Base-by-base conservation (phyloP, 2,888 invertebrate genomes). In the Andrena trimmerana region DNA sequence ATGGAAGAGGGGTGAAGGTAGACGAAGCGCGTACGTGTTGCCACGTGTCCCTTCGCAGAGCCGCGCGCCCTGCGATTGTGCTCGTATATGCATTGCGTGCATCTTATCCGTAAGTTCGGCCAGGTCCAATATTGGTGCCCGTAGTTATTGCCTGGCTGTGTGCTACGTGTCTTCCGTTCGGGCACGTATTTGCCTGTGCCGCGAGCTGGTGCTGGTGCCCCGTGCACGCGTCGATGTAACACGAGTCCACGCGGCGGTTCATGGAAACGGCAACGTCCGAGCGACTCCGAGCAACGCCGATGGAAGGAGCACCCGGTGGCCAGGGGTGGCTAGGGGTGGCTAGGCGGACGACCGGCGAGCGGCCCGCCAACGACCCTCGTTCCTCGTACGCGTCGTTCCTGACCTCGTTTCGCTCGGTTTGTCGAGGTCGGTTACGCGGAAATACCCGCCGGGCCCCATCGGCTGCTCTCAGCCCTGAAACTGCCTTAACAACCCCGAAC, bases 361-460 rank as follows among this genome's bases (percentile, higher is more conserved):
- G 68, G 70, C 78, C 84, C 87, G 81, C 84, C 80, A 74, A 82
- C 88, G 79, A 87, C 86, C 87, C 87, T 85, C 84, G 80, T 81
- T 81, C 81, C 60, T 81, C 80, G 83, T 84, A 76, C 82, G 81
- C 86, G 81, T 69, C 90, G 92, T 92, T 90, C 91, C 92, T 92
- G 92, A 92, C 93, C 93, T 91, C 92, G 87, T 92, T 92, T 90
- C 83, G 74, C 90, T 88, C 86, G 88, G 90, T 90, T 91, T 90
- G 89, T 90, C 90, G 91, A 91, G 92, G 91, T 91, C 92, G 92
- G 90, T 92, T 92, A 92, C 92, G 90, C 90, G 88, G 89, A 87
- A 90, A 88, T 85, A 75, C 74, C 83, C 82, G 66, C 68, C 84
- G 79, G 69, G 57, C 52, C 71, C 57, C 63, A 36, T 70, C 63